These are phyloP conservation scores for Trematomus loennbergii DNA, from an alignment of 2,113 vertebrate genomes.

Conservation along the genomic window DNA sequence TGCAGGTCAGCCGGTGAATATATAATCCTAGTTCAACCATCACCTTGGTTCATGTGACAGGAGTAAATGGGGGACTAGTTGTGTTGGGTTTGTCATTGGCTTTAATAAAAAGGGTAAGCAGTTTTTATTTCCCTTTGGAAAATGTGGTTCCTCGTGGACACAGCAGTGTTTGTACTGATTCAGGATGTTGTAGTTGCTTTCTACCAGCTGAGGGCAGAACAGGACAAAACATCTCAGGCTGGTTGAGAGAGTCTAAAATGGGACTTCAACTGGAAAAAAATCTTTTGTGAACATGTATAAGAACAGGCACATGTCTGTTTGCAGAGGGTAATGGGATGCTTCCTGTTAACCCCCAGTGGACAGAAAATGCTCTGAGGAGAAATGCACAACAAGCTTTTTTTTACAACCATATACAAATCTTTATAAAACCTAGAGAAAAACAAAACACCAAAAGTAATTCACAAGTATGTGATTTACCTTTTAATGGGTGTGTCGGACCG, in stretches of 20 bases:
- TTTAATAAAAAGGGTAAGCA: constrained; percentile 1
- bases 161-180: background rate
- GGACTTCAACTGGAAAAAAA: background rate
- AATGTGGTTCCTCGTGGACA: background rate
- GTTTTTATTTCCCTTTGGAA: background rate
- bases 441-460: too few relatives aligned
- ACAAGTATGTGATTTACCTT: too few relatives aligned
- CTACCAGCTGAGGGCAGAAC: constrained; percentile 63
- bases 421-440: too few relatives aligned
- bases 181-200: constrained; percentile 9
- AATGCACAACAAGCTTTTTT: background rate
- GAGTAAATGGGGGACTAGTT: too few relatives aligned
- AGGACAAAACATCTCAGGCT: constrained; percentile 25
- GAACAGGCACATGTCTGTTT: background rate
- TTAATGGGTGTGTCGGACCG: too few relatives aligned
- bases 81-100: background rate
- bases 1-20: background rate
- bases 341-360: background rate
- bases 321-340: background rate
- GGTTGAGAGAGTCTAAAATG: background rate
- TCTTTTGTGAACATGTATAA: background rate
- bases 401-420: too few relatives aligned
- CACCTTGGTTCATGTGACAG: background rate
- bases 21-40: background rate
- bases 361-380: background rate